Evolutionary conservation across 1,140 invertebrate genomes (phyloP).

Genomic region (Drosophila pruinosa): DNA sequence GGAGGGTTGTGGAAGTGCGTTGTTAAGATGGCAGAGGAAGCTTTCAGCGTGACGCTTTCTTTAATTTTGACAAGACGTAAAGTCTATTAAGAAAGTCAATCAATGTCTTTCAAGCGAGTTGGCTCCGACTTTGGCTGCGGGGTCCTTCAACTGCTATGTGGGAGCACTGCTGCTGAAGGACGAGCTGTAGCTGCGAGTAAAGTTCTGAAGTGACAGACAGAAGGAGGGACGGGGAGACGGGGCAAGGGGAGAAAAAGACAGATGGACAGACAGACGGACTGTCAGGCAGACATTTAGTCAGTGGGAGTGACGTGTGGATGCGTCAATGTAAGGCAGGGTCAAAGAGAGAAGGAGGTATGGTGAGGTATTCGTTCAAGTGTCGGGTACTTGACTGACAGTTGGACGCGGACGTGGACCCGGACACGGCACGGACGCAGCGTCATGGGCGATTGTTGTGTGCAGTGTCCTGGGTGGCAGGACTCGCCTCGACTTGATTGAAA

Average conservation of each 20-base stretch:
- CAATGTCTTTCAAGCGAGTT: conserved; percentile 78
- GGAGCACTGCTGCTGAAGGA: conserved; percentile 21
- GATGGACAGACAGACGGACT: conserved; percentile 26
- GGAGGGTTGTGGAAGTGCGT: not conserved
- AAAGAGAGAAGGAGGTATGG: not conserved
- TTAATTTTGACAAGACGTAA: conserved; percentile 81
- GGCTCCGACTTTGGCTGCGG: conserved; percentile 60
- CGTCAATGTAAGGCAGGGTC: not conserved
- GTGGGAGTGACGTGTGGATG: conserved; percentile 62
- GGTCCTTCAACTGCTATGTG: conserved; percentile 28
- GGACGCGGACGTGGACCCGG: conserved; percentile 46
- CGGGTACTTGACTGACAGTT: conserved; percentile 75
- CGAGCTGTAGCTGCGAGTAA: conserved; percentile 54
- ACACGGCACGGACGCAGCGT: conserved; percentile 8
- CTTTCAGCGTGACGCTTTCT: conserved; percentile 52
- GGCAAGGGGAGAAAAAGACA: conserved; percentile 29
- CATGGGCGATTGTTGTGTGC: conserved; percentile 50
- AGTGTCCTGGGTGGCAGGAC: conserved; percentile 20
- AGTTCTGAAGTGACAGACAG: conserved; percentile 72
- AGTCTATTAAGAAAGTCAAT: conserved; percentile 82
- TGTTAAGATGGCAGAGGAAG: not conserved
- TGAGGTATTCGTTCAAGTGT: conserved; percentile 34
- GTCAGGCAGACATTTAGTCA: not conserved
- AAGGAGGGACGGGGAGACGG: not conserved
- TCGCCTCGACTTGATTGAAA: conserved; percentile 67